Conservation (phyloP, 2,888 invertebrate species). For the Catocala fraxini region DNA sequence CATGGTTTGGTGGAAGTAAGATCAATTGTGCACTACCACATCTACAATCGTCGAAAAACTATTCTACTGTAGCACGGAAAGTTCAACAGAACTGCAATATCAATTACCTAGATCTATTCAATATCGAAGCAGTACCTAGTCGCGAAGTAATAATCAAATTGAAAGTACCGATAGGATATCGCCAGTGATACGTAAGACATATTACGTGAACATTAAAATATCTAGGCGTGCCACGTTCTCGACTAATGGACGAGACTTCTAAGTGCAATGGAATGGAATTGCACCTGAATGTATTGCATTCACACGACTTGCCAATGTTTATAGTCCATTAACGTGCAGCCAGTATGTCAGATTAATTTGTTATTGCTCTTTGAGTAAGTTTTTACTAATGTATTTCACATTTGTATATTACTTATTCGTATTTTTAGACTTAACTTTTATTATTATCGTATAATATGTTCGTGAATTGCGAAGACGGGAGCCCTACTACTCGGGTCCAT, state of each 20-base stretch:
- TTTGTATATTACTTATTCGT: no score
- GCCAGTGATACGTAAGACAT: constrained; percentile 46
- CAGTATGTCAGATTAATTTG: not conserved
- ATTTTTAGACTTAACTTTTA: no score
- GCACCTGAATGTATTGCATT: constrained; percentile 74
- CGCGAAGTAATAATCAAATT: constrained; percentile 41
- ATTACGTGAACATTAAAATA: constrained; percentile 61
- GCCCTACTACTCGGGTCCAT: no score
- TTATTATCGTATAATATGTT: no score
- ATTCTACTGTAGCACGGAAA: not conserved
- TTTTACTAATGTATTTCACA: no score
- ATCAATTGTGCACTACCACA: constrained; percentile 13
- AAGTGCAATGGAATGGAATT: constrained; percentile 60
- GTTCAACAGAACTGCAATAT: not conserved
- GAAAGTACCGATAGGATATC: constrained; percentile 44
- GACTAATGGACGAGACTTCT: constrained; percentile 57
- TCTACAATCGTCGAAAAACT: not conserved
- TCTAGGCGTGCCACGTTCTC: constrained; percentile 66
- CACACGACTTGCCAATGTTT: constrained; percentile 56
- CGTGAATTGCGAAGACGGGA: no score
- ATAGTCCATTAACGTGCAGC: constrained; percentile 67
- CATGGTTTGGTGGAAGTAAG: constrained; percentile 16
- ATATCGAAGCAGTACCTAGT: constrained; percentile 23
- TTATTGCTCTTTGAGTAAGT: not conserved
- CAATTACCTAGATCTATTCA: not conserved